Percentiles rank a stretch among this genome's conserved stretches.
phyloP scores from a whole-genome alignment of 1,140 invertebrate species.

The Sipha flava region DNA sequence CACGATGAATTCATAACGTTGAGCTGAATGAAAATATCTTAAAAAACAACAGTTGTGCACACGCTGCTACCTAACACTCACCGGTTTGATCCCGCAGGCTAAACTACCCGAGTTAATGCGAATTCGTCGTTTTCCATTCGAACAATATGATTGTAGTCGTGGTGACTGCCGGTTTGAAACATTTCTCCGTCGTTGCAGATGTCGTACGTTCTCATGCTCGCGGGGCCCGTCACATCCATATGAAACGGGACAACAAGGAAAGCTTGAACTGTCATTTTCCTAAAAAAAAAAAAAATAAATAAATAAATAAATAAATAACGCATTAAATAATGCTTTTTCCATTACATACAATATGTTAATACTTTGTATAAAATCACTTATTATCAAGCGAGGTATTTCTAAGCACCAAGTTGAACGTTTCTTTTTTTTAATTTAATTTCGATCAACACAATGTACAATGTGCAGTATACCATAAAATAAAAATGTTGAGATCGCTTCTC shows the following conservation, averaged over 20 bases:
- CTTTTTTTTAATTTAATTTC: too few relatives aligned
- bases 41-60: neutral
- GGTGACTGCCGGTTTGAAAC: neutral
- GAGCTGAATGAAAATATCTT: neutral
- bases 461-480: too few relatives aligned
- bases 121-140: conserved; percentile 3
- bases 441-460: too few relatives aligned
- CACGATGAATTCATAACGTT: too few relatives aligned
- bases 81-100: neutral
- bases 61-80: neutral
- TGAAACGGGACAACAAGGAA: neutral
- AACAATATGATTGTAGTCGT: neutral
- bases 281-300: too few relatives aligned
- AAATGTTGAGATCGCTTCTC: too few relatives aligned
- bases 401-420: too few relatives aligned
- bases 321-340: too few relatives aligned
- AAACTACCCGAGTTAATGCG: neutral
- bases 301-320: too few relatives aligned
- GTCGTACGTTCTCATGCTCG: neutral
- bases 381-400: too few relatives aligned
- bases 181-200: neutral
- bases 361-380: too few relatives aligned
- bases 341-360: too few relatives aligned
- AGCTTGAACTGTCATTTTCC: neutral
- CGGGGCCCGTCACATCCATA: neutral